phyloP scores from a whole-genome alignment of 2,888 invertebrate genomes.

The Ectropis crepuscularia region DNA sequence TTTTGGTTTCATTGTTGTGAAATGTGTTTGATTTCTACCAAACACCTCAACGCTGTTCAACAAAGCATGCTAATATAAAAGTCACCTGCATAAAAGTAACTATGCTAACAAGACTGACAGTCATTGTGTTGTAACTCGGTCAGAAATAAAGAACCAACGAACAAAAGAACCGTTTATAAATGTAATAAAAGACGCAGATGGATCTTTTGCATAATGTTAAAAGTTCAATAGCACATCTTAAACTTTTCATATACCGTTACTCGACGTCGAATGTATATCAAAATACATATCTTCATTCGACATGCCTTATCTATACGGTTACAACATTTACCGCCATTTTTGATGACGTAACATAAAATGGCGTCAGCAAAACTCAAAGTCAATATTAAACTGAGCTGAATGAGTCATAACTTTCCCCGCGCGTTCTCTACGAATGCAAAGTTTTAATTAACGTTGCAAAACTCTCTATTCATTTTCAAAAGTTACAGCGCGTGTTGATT shows the following conservation, averaged over 20 bases:
- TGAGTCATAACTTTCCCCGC: slow-evolving; percentile 56
- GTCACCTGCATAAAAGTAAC: slow-evolving; percentile 23
- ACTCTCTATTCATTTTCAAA: slow-evolving; percentile 68
- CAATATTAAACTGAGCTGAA: slow-evolving; percentile 57
- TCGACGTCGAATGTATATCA: slow-evolving; percentile 26
- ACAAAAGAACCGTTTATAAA: slow-evolving; percentile 31
- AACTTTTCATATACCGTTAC: slow-evolving; percentile 31
- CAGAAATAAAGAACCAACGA: slow-evolving; percentile 21
- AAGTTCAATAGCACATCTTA: slow-evolving; percentile 35
- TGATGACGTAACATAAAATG: slow-evolving; percentile 54
- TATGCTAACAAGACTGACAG: slow-evolving; percentile 27
- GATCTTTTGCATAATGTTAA: slow-evolving; percentile 31
- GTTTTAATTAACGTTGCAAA: slow-evolving; percentile 73
- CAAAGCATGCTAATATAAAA: slow-evolving; percentile 22
- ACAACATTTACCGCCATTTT: slow-evolving; percentile 42
- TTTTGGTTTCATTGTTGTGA: slow-evolving; percentile 4
- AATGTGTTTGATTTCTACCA: slow-evolving; percentile 10
- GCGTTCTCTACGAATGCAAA: slow-evolving; percentile 61
- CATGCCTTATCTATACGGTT: slow-evolving; percentile 36
- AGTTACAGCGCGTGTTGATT: slow-evolving; percentile 57
- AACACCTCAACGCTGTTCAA: slow-evolving; percentile 5
- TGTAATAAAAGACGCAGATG: slow-evolving; percentile 27
- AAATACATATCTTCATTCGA: slow-evolving; percentile 35
- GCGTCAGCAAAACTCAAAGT: slow-evolving; percentile 48
- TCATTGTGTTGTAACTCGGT: slow-evolving; percentile 29